These are phyloP conservation scores for Myrmophylax atrothorax DNA, from an alignment of 2,113 vertebrate species.

Conservation along the genomic window DNA sequence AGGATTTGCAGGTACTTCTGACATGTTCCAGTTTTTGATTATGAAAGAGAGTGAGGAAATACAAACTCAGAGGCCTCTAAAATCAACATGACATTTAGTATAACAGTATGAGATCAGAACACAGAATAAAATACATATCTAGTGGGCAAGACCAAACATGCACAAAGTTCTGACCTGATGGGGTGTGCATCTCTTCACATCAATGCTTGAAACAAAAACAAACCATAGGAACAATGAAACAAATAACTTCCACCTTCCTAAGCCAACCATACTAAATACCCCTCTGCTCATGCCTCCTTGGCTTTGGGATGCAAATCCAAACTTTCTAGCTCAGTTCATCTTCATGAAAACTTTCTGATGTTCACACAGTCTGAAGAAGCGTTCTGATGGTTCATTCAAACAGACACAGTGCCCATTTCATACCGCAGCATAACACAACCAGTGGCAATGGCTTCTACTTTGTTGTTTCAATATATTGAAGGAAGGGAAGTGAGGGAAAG, in stretches of 20 bases:
- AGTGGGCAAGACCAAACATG: not conserved
- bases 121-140: not conserved
- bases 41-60: not conserved
- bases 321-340: not conserved
- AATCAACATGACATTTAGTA: not conserved
- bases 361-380: not conserved
- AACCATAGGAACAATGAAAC: not conserved
- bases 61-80: not conserved
- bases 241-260: not conserved
- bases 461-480: not conserved
- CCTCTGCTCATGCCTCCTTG: not conserved
- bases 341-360: not conserved
- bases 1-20: not conserved
- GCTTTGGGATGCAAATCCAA: not conserved
- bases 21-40: not conserved
- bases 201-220: not conserved
- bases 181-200: not conserved
- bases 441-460: not conserved
- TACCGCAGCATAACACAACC: not conserved
- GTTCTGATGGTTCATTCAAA: not conserved
- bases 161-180: not conserved
- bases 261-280: not conserved
- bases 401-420: not conserved
- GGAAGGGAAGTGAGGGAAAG: not conserved
- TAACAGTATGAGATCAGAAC: not conserved